Evolutionary conservation across 2,888 invertebrate species (phyloP).

Genomic region (Microchrysa polita): DNA sequence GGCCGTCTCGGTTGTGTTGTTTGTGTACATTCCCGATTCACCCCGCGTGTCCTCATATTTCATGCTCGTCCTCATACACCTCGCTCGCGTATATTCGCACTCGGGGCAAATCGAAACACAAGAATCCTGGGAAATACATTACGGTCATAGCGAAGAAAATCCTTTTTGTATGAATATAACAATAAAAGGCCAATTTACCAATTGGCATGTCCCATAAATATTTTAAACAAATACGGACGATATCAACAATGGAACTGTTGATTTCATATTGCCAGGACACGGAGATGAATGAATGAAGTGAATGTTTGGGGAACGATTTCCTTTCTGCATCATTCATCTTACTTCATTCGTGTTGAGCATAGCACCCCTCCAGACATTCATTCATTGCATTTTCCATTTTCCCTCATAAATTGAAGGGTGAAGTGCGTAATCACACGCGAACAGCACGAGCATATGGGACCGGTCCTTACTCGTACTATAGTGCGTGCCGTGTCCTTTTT

Average conservation of each 20-base stretch:
- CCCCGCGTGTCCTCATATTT: neutral
- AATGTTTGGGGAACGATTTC: conserved; percentile 12
- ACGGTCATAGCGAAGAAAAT: conserved; percentile 17
- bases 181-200: conserved; percentile 49
- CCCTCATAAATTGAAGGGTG: neutral
- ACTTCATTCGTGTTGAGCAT: neutral
- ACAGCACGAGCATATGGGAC: neutral
- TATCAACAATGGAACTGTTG: conserved; percentile 9
- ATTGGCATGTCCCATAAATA: conserved; percentile 48
- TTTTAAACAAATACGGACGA: conserved; percentile 44
- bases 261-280: neutral
- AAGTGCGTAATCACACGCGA: conserved; percentile 34
- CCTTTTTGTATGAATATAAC: conserved; percentile 32
- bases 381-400: conserved; percentile 9
- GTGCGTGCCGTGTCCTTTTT: too few species aligned
- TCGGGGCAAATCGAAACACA: neutral
- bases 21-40: neutral
- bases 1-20: neutral
- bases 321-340: conserved; percentile 11
- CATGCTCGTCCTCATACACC: neutral
- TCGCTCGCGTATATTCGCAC: neutral
- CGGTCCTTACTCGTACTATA: neutral
- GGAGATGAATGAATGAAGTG: too few species aligned
- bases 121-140: neutral
- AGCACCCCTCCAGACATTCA: neutral